These are phyloP conservation scores for Sarotherodon lohbergeri DNA, from an alignment of 2,113 vertebrate genomes.

Conservation along the genomic window DNA sequence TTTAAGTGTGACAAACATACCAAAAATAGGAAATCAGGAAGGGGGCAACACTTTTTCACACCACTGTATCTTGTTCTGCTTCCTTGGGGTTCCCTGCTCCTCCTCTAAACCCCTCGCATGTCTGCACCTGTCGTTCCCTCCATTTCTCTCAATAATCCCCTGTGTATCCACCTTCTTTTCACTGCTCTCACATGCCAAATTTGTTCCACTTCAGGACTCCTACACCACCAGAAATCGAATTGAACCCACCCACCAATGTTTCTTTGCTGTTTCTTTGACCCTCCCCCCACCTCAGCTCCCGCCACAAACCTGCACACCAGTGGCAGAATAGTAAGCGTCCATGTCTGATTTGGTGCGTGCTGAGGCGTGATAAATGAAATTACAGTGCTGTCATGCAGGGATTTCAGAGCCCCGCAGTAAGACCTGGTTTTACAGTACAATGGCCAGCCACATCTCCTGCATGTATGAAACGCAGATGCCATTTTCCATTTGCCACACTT, in stretches of 20 bases:
- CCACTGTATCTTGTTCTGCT: neutral
- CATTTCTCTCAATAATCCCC: neutral
- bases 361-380: constrained; percentile 56
- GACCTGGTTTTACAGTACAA: constrained; percentile 9
- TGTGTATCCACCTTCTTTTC: neutral
- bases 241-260: neutral
- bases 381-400: constrained; percentile 37
- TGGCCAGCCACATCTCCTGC: neutral
- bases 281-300: neutral
- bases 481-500: neutral
- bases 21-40: neutral
- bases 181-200: constrained; percentile 3
- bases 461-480: neutral
- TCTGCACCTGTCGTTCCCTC: constrained; percentile 4
- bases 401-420: constrained; percentile 17
- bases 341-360: constrained; percentile 52
- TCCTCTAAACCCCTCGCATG: neutral
- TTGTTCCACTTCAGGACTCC: constrained; percentile 39
- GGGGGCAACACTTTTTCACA: neutral
- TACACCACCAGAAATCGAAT: constrained; percentile 27
- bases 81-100: neutral
- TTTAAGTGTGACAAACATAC: neutral
- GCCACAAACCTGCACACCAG: neutral
- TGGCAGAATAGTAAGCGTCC: constrained; percentile 9
- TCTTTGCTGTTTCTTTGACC: neutral